Evolutionary conservation across 2,113 vertebrate genomes (phyloP), one percentile per base, ranked within the genome.

Genomic region (Ariopsis seemanni): DNA sequence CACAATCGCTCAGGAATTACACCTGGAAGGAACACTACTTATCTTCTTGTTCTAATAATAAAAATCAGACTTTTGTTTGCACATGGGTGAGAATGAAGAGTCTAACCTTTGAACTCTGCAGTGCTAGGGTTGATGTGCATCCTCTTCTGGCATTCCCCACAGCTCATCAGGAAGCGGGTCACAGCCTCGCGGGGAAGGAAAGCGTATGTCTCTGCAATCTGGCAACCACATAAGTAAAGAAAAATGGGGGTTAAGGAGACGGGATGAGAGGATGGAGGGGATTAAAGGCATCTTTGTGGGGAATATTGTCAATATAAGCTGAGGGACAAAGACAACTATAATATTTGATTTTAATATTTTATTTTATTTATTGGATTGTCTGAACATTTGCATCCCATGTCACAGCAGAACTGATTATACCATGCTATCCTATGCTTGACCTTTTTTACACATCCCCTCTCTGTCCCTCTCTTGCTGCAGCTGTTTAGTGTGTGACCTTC

Each of bases 61-160:
- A 81, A 57, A 67, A 60, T 71, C 50, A 60, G 62, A 58, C 53
- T 48, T 57, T n/a, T 42, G 17, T 79, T 65, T 86, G 58, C 85
- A 69, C 14, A 50, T 11, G n/a, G 92, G 87, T 92, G 86, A 80
- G 27, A 10, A 34, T 81, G 80, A 86, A 88, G 17, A 60, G 4
- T 10, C 48, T 96, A 96, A 99, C 98, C 98, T 99, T 99, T 99
- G 95, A 98, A 97, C 95, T 99, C 98, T 87, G 97, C 95, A 0
- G 97, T 97, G 74, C 97, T 98, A 94, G 98, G 97, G 93, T 97
- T 99, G 94, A 96, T 96, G 95, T 99, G 98, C 98, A 99, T 99
- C 96, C 98, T 97, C 96, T 99, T 99, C 96, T 99, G 98, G 95
- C 98, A 99, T 93, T 99, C 98, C 0, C 97, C 97, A 92, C 98